Percentiles rank a stretch among this genome's conserved stretches.
Evolutionary conservation across 2,797 vertebrate species (phyloP).

Genomic region (Uromys caudimaculatus): DNA sequence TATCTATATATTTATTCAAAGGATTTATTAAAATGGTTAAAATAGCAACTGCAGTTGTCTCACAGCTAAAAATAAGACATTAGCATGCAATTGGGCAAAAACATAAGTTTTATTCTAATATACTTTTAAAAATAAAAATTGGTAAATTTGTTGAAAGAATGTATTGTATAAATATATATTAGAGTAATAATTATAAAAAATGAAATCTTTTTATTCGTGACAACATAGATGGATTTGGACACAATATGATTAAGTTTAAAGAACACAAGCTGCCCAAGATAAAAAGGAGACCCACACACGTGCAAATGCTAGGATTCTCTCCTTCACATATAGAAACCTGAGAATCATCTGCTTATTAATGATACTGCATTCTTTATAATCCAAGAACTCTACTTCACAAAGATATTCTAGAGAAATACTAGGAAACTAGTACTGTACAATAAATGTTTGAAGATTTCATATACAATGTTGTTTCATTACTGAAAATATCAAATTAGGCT

Average conservation of each 20-base stretch:
- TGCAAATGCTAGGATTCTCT: not conserved
- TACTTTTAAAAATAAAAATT: not conserved
- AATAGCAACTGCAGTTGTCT: not conserved
- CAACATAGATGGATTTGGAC: not conserved
- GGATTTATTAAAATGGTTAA: not conserved
- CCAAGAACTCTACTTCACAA: not conserved
- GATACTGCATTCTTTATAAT: too few species aligned
- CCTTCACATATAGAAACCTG: not conserved
- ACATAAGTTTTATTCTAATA: not conserved
- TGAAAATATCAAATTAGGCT: not conserved
- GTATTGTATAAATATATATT: not conserved
- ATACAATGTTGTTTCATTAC: not conserved
- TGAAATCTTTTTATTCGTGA: not conserved
- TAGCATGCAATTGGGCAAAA: not conserved
- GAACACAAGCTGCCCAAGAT: not conserved
- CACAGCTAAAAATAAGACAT: not conserved
- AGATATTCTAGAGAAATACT: not conserved
- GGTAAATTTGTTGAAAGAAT: not conserved
- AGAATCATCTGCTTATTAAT: not conserved
- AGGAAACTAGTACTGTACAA: not conserved
- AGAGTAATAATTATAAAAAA: not conserved
- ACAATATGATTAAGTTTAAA: not conserved
- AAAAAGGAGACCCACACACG: too few species aligned
- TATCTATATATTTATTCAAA: not conserved
- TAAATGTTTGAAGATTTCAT: not conserved